Base-by-base conservation (phyloP, 2,797 vertebrate genomes). In the Limosa lapponica region DNA sequence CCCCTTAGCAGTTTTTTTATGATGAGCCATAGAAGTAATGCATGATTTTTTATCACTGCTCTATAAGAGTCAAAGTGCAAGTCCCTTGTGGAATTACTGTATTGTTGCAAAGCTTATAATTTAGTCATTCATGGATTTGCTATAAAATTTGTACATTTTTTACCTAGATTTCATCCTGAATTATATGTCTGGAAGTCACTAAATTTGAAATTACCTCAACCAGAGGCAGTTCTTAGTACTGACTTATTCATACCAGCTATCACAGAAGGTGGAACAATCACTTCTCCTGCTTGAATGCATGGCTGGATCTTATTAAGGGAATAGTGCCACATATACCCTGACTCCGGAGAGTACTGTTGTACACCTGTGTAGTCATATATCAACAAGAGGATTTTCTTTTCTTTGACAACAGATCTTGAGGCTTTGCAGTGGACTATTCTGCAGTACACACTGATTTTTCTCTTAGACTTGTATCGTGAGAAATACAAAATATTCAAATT, bases 161-260 rank as follows among this genome's bases (percentile, higher is more conserved):
- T 81, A 90, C 17, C 46, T 89, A 39, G 2, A 70, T 94, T 96
- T 96, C 79, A 83, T 74, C 64, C 71, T 43, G 66, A 90, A 71
- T 86, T 96, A 61, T 78, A 75, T 10, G 10, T 52, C 66, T 94
- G 49, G 59, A 94, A 94, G 78, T 84, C 64, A 93, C 87, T 95
- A 95, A 65, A 95, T 95, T 95, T 91, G 86, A 97, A 92, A 73
- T 71, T n/a, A 65, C 65, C 65, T 90, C 91, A 90, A 66, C 51
- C 73, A 97, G 75, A 82, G 43, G 55, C 78, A 62, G 15, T 19
- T 46, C 59, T 93, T 91, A 83, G 64, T 87, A 62, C 70, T 24
- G 15, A 94, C 49, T 96, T 91, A 74, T 66, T 96, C 93, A 91
- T 75, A 89, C 87, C 54, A 96, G 36, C 34, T 89, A 52, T 62